Conservation (phyloP, 2,888 invertebrate genomes). For the Tuta absoluta region DNA sequence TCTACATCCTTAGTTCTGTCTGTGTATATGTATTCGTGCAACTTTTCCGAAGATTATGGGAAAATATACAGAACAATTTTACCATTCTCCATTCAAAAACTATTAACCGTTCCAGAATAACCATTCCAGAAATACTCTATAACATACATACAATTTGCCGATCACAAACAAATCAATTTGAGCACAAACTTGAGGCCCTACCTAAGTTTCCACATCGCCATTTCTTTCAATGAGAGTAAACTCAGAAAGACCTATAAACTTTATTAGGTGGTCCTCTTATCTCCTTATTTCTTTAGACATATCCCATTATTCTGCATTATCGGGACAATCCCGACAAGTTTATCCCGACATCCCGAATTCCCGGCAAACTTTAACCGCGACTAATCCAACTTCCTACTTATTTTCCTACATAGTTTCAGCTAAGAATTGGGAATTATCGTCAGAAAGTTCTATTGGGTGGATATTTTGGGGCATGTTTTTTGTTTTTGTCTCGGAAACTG, state of each 20-base stretch:
- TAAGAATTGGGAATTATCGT: constrained; percentile 28
- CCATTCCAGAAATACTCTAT: too few species aligned
- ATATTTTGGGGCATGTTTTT: constrained; percentile 5
- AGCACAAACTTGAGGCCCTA: constrained; percentile 50
- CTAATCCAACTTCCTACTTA: constrained; percentile 35
- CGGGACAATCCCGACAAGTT: constrained; percentile 61
- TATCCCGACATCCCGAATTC: constrained; percentile 45
- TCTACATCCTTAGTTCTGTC: too few species aligned
- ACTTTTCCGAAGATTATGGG: too few species aligned
- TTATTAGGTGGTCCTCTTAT: constrained; percentile 60
- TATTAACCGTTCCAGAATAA: too few species aligned
- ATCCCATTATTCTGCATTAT: constrained; percentile 73
- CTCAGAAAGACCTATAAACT: constrained; percentile 63
- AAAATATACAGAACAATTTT: too few species aligned
- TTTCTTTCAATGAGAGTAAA: constrained; percentile 68
- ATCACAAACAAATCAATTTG: constrained; percentile 63
- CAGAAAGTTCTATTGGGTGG: background rate
- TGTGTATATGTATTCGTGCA: too few species aligned
- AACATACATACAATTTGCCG: constrained; percentile 24
- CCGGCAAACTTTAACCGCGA: constrained; percentile 46
- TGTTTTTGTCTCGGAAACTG: background rate
- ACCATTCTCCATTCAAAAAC: too few species aligned
- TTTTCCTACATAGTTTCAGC: constrained; percentile 26
- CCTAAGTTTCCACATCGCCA: constrained; percentile 50
- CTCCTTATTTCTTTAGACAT: constrained; percentile 62